Percentiles rank a stretch among this genome's conserved stretches.
Evolutionary conservation across 2,888 invertebrate genomes (phyloP).

Genomic region (Volucella inanis): DNA sequence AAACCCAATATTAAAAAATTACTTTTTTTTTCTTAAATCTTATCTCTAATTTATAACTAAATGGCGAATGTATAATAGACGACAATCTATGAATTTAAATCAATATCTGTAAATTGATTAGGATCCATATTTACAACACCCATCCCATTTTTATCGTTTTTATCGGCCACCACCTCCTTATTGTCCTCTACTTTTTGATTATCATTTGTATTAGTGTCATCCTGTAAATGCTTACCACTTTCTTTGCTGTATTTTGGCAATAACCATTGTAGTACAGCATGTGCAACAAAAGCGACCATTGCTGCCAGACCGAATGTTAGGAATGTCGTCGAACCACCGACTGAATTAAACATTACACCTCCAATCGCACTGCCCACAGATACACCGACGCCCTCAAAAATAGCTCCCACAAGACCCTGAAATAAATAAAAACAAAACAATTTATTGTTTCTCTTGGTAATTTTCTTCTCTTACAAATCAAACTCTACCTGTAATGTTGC

Average conservation of each 20-base stretch:
- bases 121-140: conserved; percentile 63
- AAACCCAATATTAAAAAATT: too few species aligned
- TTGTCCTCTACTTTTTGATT: conserved; percentile 60
- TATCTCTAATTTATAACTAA: background rate
- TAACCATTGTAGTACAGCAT: conserved; percentile 84
- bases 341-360: conserved; percentile 87
- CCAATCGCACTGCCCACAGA: conserved; percentile 91
- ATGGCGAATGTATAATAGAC: conserved; percentile 16
- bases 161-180: conserved; percentile 64
- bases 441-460: background rate
- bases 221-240: conserved; percentile 67
- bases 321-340: conserved; percentile 88
- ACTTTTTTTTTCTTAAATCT: background rate
- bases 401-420: conserved; percentile 92
- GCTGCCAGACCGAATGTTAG: conserved; percentile 88
- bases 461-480: too few species aligned
- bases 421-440: conserved; percentile 76
- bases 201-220: conserved; percentile 68
- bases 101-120: conserved; percentile 76
- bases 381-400: conserved; percentile 94
- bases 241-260: conserved; percentile 78
- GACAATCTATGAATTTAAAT: conserved; percentile 77
- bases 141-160: conserved; percentile 41
- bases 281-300: conserved; percentile 85
- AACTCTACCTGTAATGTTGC: conserved; percentile 90